These are phyloP conservation scores for Latrodectus elegans DNA, from an alignment of 2,888 invertebrate genomes.

Conservation along the genomic window DNA sequence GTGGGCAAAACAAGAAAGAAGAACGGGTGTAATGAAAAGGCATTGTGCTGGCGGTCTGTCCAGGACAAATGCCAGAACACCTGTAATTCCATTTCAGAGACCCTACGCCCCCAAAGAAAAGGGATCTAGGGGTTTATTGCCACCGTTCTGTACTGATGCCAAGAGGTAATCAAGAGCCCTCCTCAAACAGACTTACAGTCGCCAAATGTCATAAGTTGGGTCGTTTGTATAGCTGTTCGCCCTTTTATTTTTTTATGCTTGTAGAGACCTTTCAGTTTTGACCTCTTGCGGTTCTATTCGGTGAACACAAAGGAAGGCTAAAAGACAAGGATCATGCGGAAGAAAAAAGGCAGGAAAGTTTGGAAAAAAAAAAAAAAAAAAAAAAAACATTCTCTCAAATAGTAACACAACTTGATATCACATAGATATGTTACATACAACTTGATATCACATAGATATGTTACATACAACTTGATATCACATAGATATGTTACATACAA, in stretches of 20 bases:
- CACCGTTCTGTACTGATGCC: constrained; percentile 20
- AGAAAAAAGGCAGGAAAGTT: background rate
- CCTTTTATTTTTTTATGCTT: background rate
- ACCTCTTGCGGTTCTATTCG: constrained; percentile 38
- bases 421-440: too few species aligned
- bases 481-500: too few species aligned
- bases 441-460: too few species aligned
- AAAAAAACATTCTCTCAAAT: background rate
- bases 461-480: too few species aligned
- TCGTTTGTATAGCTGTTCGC: constrained; percentile 7
- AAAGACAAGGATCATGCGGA: background rate
- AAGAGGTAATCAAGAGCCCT: constrained; percentile 39
- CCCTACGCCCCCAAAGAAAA: constrained; percentile 31
- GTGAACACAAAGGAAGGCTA: constrained; percentile 5
- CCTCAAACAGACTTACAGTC: constrained; percentile 41
- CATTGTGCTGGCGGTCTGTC: constrained; percentile 36
- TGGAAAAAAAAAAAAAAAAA: background rate
- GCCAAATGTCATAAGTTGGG: constrained; percentile 27
- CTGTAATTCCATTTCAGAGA: constrained; percentile 40
- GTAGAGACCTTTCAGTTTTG: background rate
- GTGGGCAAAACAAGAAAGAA: constrained; percentile 5
- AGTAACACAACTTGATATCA: too few species aligned
- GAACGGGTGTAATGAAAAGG: constrained; percentile 60
- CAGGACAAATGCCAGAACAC: constrained; percentile 33
- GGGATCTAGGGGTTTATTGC: constrained; percentile 15